Evolutionary conservation across 2,888 invertebrate genomes (phyloP).

Genomic region (Meliscaeva auricollis): DNA sequence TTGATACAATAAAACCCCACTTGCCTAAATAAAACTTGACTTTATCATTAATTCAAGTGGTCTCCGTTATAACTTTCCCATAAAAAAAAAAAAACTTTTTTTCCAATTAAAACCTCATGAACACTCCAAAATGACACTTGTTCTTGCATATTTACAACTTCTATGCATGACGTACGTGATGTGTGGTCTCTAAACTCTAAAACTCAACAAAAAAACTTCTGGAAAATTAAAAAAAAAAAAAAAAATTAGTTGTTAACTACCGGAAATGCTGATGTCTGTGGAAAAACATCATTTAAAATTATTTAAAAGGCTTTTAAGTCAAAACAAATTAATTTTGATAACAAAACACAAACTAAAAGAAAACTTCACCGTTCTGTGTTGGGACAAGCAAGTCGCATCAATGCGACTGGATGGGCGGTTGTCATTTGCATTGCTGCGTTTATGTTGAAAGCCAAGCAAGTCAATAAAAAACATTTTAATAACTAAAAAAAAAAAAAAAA

Average conservation of each 20-base stretch:
- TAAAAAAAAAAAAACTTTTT: background rate
- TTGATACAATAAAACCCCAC: no score
- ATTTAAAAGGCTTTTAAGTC: conserved; percentile 16
- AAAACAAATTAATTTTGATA: conserved; percentile 19
- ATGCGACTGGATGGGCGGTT: background rate
- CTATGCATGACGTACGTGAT: background rate
- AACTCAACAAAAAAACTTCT: background rate
- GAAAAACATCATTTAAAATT: background rate
- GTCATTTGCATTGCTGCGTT: conserved; percentile 11
- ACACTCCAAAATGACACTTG: conserved; percentile 6
- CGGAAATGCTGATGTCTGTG: background rate
- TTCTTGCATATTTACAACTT: background rate
- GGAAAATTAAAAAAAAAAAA: background rate
- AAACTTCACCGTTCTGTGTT: conserved; percentile 3
- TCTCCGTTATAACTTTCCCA: background rate
- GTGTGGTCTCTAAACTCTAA: conserved; percentile 2
- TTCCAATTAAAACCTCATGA: background rate
- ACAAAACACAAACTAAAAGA: background rate
- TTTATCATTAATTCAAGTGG: background rate
- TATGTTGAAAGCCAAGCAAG: background rate
- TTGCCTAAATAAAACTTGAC: background rate
- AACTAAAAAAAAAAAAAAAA: background rate
- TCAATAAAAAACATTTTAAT: conserved; percentile 24
- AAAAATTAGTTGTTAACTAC: conserved; percentile 8
- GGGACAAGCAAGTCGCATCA: no score